Conservation (phyloP, 2,888 invertebrate species). For the Drosophila engyochracea region DNA sequence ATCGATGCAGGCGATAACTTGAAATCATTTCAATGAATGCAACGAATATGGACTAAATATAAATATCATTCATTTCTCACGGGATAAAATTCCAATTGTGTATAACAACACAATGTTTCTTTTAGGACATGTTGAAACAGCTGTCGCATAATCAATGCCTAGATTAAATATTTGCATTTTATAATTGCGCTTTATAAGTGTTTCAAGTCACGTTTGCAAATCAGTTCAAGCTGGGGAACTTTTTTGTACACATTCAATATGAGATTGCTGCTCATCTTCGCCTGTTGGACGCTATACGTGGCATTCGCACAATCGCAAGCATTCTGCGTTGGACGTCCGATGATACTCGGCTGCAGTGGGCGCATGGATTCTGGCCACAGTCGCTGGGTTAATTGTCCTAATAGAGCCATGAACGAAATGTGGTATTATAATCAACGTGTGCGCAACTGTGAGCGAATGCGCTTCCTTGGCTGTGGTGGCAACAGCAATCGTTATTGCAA, state of each 20-base stretch:
- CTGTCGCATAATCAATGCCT: background rate
- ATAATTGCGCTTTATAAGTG: background rate
- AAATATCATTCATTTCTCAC: background rate
- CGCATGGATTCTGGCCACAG: background rate
- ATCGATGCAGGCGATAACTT: background rate
- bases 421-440: conserved; percentile 6
- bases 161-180: background rate
- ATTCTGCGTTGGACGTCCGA: background rate
- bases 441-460: conserved; percentile 1
- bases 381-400: background rate
- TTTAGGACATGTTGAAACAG: background rate
- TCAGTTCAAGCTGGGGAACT: background rate
- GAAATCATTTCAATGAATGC: background rate
- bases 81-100: background rate
- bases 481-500: conserved; percentile 18
- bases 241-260: background rate
- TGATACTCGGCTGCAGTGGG: background rate
- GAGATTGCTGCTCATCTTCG: background rate
- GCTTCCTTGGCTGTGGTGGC: conserved; percentile 13
- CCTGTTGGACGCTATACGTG: background rate
- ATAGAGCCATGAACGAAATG: background rate
- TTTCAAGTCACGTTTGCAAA: background rate
- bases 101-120: background rate
- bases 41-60: background rate
- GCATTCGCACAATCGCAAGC: background rate